Conservation (phyloP, 2,113 vertebrate species). For the Hyperoodon ampullatus region DNA sequence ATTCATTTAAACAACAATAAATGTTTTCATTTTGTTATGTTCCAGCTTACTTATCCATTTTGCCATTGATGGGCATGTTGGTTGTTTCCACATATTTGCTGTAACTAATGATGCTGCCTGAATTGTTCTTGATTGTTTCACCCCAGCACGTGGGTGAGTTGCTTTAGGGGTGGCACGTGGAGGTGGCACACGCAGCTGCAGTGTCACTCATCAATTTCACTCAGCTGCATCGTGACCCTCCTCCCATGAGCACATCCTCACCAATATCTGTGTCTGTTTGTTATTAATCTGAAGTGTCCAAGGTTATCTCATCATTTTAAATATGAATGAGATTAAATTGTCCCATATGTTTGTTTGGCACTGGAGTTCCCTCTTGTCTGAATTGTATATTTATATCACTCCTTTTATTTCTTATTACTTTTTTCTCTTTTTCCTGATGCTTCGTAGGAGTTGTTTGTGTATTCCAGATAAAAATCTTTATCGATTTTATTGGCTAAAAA, state of each 20-base stretch:
- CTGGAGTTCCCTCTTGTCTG: background rate
- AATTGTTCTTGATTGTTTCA: accelerated
- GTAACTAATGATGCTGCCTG: accelerated
- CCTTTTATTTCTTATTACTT: background rate
- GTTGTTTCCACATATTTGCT: background rate
- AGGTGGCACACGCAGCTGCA: accelerated
- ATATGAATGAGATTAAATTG: background rate
- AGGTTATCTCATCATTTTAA: background rate
- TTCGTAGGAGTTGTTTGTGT: background rate
- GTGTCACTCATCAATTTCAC: accelerated
- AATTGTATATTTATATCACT: background rate
- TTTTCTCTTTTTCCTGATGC: background rate
- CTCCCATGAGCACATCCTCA: background rate
- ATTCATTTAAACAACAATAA: background rate
- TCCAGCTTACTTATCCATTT: background rate
- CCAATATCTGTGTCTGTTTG: accelerated
- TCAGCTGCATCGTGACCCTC: background rate
- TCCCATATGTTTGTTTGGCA: background rate
- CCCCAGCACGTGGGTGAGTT: accelerated
- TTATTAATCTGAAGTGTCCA: background rate
- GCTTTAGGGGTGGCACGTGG: accelerated
- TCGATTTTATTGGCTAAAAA: background rate
- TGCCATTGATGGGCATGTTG: accelerated
- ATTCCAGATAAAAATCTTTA: background rate
- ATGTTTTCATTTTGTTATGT: accelerated